Evolutionary conservation across 2,888 invertebrate genomes (phyloP), one percentile per base, ranked within the genome.

Genomic region (Atherix ibis): DNA sequence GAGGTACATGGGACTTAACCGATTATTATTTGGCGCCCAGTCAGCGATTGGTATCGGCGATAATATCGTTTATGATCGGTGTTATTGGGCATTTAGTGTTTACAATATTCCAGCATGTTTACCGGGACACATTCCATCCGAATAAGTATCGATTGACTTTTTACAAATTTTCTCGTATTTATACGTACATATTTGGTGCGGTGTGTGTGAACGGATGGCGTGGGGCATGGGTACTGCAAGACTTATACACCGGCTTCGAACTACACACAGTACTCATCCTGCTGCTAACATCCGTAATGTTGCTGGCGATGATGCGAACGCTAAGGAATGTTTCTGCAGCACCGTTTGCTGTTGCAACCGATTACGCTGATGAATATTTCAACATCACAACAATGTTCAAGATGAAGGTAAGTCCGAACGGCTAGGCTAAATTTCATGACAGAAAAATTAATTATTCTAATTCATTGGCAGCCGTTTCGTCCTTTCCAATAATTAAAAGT

Each of bases 131-230:
- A 44, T 62, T 77, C 10, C 67, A 73, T 52, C 82, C 83, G 4
- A 76, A 81, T 45, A 69, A 69, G 32, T 72, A 73, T 40, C 59
- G 80, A 39, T 58, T 79, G 35, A 65, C 70, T 32, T 84, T 73
- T 56, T 81, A 79, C 50, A 54, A 73, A 36, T 55, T 69, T 35
- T 83, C 84, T 42, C 64, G 87, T 35, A 43, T 75, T 18, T 87
- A 84, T 55, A 85, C 87, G 13, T 67, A 68, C 40, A 53, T 76
- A 43, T 85, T 79, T 50, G 83, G 77, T 6, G 70, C 80, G 46
- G 75, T 79, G 41, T 85, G 85, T 56, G 84, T 88, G 27, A 85
- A 82, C 50, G 81, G 81, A 39, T 89, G 88, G 88, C 68, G 87
- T 6, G 88, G 88, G 2, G 73, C 78, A 28, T 89, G 87, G 87